A percentile compares a stretch with the other conserved stretches of the same genome.
Evolutionary conservation across 37 sponge, comb jelly and placozoan species (phyloP).

Genomic region (Mnemiopsis leidyi): DNA sequence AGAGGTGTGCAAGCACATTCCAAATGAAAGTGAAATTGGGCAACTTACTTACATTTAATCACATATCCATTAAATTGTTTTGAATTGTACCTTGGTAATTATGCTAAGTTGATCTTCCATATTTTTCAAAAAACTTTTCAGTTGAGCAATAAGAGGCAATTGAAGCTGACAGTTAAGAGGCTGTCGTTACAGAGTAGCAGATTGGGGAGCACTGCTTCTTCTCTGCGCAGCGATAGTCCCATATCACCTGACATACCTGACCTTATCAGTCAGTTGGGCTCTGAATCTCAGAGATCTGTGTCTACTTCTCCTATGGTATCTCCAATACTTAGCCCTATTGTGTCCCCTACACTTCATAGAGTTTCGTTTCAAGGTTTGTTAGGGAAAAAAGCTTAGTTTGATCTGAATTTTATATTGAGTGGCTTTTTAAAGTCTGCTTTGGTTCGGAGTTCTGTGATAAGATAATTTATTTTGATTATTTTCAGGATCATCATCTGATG

Average conservation of each 20-base stretch:
- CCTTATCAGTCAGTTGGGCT: background rate
- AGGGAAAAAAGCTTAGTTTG: too few species aligned
- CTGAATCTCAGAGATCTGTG: background rate
- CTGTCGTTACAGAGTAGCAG: background rate
- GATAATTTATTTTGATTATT: background rate
- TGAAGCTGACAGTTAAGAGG: background rate
- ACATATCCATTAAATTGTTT: too few species aligned
- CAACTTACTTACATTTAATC: too few species aligned
- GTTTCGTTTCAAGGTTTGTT: background rate
- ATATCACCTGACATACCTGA: background rate
- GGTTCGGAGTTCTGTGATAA: too few species aligned
- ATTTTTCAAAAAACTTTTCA: background rate
- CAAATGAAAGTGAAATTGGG: too few species aligned
- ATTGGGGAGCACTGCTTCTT: background rate
- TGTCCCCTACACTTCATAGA: background rate
- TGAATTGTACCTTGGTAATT: too few species aligned
- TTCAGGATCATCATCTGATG: background rate
- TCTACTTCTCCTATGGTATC: background rate
- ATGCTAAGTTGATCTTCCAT: too few species aligned
- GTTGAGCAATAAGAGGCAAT: background rate
- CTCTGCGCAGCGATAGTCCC: background rate
- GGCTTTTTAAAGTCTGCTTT: too few species aligned
- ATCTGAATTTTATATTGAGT: too few species aligned
- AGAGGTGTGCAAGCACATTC: too few species aligned
- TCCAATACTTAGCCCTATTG: background rate